A percentile compares a stretch with the other conserved stretches of the same genome.
Conservation (phyloP, 1,140 invertebrate species). For the Listronotus oregonensis region DNA sequence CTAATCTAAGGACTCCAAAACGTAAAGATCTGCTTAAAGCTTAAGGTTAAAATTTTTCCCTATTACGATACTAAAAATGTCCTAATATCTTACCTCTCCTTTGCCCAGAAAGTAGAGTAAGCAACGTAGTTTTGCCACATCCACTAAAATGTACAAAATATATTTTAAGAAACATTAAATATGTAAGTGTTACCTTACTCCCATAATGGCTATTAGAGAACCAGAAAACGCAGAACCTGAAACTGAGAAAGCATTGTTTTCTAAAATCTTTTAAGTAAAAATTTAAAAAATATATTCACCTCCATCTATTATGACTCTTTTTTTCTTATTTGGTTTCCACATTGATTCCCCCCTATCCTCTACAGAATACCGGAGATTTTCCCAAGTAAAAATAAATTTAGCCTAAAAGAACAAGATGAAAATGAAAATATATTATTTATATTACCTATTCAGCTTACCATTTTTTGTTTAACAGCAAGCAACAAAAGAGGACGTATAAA, state of each 20-base stretch:
- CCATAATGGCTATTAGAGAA: slow-evolving; percentile 58
- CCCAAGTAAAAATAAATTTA: slow-evolving; percentile 28
- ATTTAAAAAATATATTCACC: slow-evolving; percentile 16
- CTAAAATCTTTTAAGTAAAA: not conserved
- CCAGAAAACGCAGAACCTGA: slow-evolving; percentile 54
- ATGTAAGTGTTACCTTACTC: slow-evolving; percentile 54
- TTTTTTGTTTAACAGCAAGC: no score
- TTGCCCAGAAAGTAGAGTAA: slow-evolving; percentile 70
- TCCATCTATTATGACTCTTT: slow-evolving; percentile 23
- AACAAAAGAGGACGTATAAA: no score
- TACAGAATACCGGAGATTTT: slow-evolving; percentile 29
- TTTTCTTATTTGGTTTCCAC: slow-evolving; percentile 16
- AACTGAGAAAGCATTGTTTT: slow-evolving; percentile 47
- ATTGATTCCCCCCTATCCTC: slow-evolving; percentile 10
- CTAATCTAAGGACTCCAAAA: no score
- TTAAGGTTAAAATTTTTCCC: no score
- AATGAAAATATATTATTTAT: no score
- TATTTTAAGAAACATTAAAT: slow-evolving; percentile 29
- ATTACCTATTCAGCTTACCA: no score
- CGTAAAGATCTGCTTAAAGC: no score
- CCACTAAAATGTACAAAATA: slow-evolving; percentile 60
- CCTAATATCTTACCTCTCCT: slow-evolving; percentile 59
- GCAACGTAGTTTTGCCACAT: slow-evolving; percentile 72
- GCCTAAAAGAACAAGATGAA: slow-evolving; percentile 7
- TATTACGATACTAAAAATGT: no score